Base-by-base conservation (phyloP, 2,888 invertebrate species). In the Drosophila subsilvestris region DNA sequence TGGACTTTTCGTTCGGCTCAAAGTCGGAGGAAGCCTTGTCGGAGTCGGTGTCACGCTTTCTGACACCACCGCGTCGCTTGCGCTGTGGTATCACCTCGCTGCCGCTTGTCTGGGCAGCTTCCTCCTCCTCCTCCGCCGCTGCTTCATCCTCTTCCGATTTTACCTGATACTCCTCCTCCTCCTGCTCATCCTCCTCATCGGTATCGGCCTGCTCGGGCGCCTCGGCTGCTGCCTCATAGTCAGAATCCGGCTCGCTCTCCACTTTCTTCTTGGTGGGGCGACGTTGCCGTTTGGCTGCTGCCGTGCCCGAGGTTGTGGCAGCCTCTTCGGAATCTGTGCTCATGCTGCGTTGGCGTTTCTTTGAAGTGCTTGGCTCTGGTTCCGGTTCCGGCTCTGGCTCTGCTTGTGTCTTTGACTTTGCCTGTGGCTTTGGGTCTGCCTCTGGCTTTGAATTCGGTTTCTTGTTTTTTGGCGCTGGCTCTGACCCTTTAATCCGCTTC, bases 61-160 rank as follows among this genome's bases (percentile, higher is more conserved):
- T 55, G n/a, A 56, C 53, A 55, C 88, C 85, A 27, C 60, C 74
- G 9, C 91, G 88, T 22, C 89, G 88, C 54, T 90, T 91, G 0
- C 90, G 88, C 45, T 82, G 81, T 0, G 90, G 90, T 63, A 91
- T 88, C 37, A 91, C 79, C 73, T 91, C 91, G 50, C 90, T 91
- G 60, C 78, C 91, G 44, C 90, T 91, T 49, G 89, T 90, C 22
- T 80, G 62, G 6, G 44, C 55, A 18, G 32, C 72, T 12, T 73
- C 66, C 9, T 74, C 62, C 2, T 51, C 76, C 20, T 82, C 83
- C 0, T 22, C 58, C 5, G 73, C 47, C 10, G 67, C 70, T 7
- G 49, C 49, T 9, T 58, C 50, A 4, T 80, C 58, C 7, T 63
- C 58, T 1, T 66, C 53, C 0, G 37, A 37, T n/a, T 37, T 37